Percentiles rank a stretch among this genome's conserved stretches.
Evolutionary conservation across 2,113 vertebrate genomes (phyloP).

Genomic region (Cnemophilus loriae): DNA sequence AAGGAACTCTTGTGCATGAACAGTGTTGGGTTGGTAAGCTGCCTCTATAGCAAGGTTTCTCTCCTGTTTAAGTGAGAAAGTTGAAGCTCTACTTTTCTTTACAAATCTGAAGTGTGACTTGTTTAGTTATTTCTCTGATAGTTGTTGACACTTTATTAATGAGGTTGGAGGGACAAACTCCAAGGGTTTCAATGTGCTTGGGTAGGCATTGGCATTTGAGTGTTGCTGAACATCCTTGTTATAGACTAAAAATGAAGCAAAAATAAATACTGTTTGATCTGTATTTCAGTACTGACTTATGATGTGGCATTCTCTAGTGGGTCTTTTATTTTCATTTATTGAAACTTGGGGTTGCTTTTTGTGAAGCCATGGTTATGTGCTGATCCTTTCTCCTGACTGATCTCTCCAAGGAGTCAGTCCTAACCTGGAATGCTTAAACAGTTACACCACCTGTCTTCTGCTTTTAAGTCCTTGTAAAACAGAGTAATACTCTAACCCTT

Average conservation of each 20-base stretch:
- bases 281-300: not conserved
- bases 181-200: not conserved
- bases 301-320: not conserved
- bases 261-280: slow-evolving; percentile 50
- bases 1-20: not conserved
- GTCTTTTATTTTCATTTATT: not conserved
- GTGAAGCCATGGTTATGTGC: not conserved
- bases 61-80: not conserved
- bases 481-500: not conserved
- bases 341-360: not conserved
- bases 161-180: not conserved
- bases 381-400: not conserved
- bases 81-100: slow-evolving; percentile 3
- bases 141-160: not conserved
- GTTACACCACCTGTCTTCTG: not conserved
- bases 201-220: not conserved
- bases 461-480: not conserved
- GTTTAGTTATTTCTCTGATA: slow-evolving; percentile 13
- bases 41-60: not conserved
- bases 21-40: not conserved
- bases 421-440: not conserved
- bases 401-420: not conserved
- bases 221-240: slow-evolving; percentile 30
- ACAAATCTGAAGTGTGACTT: slow-evolving; percentile 5
- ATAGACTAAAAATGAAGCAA: slow-evolving; percentile 11